Evolutionary conservation across 2,797 vertebrate genomes (phyloP).

Genomic region (Siniperca obscura): DNA sequence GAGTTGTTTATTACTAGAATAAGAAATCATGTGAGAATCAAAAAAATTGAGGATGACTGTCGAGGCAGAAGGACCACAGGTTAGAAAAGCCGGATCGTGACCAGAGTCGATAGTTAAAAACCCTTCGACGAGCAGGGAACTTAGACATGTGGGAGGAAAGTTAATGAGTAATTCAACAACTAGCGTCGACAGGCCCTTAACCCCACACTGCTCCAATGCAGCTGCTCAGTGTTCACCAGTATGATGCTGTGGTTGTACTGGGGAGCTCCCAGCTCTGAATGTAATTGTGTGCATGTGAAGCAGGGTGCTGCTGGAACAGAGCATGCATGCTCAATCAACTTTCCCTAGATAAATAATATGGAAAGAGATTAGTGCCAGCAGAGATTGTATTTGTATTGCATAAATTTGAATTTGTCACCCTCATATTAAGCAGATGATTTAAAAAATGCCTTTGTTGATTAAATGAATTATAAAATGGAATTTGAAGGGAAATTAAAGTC

Average conservation of each 20-base stretch:
- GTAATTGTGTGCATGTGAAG: constrained; percentile 37
- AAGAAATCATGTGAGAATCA: constrained; percentile 5
- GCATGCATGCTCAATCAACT: constrained; percentile 52
- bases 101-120: constrained; percentile 7
- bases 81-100: constrained; percentile 14
- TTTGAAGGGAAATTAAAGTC: constrained; percentile 36
- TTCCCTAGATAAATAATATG: constrained; percentile 47
- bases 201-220: constrained; percentile 17
- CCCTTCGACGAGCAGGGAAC: neutral
- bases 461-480: constrained; percentile 57
- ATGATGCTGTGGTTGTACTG: constrained; percentile 19
- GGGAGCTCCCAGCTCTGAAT: constrained; percentile 42
- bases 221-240: constrained; percentile 34
- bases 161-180: constrained; percentile 43
- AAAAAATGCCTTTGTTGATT: constrained; percentile 26
- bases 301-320: constrained; percentile 29
- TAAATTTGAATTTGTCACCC: constrained; percentile 63
- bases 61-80: neutral
- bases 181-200: neutral
- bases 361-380: constrained; percentile 58
- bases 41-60: neutral
- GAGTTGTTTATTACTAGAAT: neutral
- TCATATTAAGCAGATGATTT: constrained; percentile 44
- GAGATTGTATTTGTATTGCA: constrained; percentile 61
- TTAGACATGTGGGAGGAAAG: neutral